Evolutionary conservation across 2,113 vertebrate species (phyloP).

Genomic region (Porphyrio hochstetteri): DNA sequence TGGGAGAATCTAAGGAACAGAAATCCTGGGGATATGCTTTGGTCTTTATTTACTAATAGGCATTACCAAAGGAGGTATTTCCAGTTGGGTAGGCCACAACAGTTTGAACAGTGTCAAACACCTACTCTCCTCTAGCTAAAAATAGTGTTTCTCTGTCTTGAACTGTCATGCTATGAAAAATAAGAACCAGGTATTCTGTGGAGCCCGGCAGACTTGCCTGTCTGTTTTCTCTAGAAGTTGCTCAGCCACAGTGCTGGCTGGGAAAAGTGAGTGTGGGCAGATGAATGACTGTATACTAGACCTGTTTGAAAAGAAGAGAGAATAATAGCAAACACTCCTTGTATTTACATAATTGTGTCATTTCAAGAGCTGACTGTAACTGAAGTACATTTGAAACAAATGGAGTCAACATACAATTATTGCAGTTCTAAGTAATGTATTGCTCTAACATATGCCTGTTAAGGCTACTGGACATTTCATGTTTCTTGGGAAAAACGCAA

Average conservation of each 20-base stretch:
- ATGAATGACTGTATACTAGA: background rate
- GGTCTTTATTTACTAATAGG: background rate
- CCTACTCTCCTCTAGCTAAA: background rate
- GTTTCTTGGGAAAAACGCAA: background rate
- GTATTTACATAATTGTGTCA: background rate
- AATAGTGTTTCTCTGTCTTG: background rate
- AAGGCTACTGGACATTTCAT: background rate
- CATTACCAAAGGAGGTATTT: background rate
- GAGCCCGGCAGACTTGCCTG: background rate
- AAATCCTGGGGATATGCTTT: background rate
- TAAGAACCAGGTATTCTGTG: background rate
- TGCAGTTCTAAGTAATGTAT: background rate
- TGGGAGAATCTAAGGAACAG: background rate
- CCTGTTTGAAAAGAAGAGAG: background rate
- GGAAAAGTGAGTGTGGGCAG: background rate
- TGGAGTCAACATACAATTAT: background rate
- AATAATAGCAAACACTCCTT: background rate
- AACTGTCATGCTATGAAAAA: background rate
- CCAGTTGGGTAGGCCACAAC: background rate
- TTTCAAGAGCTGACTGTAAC: background rate
- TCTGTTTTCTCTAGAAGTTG: background rate
- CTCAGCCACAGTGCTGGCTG: background rate
- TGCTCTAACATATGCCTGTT: background rate
- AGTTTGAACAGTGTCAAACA: background rate
- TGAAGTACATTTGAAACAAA: background rate